Evolutionary conservation across 1,140 invertebrate genomes (phyloP).

Genomic region (Wasmannia auropunctata): DNA sequence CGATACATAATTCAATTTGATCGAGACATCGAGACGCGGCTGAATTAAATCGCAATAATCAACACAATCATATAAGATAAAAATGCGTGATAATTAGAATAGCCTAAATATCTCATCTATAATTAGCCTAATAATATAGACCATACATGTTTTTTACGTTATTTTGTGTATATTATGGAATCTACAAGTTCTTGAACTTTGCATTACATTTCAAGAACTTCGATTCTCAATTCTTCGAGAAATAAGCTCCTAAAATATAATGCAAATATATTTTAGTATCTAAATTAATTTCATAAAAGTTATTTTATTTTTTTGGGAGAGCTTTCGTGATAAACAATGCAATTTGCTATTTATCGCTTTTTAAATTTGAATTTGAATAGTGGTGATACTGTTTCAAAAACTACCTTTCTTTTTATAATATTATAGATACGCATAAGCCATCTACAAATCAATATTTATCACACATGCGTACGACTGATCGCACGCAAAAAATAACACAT

Average conservation of each 20-base stretch:
- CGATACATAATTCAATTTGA: slow-evolving; percentile 65
- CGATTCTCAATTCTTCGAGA: not conserved
- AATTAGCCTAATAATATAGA: not conserved
- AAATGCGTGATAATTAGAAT: slow-evolving; percentile 37
- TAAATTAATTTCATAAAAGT: not conserved
- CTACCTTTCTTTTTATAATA: not conserved
- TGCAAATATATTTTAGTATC: not conserved
- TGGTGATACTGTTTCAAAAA: not conserved
- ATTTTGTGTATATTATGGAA: not conserved
- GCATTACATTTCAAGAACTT: not conserved
- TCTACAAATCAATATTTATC: not conserved
- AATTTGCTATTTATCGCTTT: not conserved
- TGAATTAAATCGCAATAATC: slow-evolving; percentile 61
- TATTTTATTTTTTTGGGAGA: not conserved
- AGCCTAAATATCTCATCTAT: slow-evolving; percentile 19
- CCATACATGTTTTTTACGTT: not conserved
- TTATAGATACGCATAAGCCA: not conserved
- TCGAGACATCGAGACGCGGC: slow-evolving; percentile 38
- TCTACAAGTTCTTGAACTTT: not conserved
- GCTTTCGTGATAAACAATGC: not conserved
- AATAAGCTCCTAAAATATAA: not conserved
- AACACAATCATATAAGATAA: not conserved
- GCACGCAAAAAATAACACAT: not conserved
- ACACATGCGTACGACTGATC: not conserved
- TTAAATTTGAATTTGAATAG: not conserved